Conservation (phyloP, 2,888 invertebrate genomes). For the Thalpophila matura region DNA sequence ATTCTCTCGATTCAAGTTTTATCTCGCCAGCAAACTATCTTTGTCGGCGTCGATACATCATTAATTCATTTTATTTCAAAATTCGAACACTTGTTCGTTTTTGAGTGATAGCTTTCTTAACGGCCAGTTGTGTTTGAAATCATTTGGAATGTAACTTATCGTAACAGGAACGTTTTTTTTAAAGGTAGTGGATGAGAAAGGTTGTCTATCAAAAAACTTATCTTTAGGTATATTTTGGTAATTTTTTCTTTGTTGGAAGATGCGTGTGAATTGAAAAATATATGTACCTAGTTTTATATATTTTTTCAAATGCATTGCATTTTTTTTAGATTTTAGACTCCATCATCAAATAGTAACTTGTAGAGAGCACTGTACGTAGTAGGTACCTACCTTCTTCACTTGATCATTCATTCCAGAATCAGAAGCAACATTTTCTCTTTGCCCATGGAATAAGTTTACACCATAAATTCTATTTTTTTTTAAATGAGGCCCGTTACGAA, state of each 20-base stretch:
- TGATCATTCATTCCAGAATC: background rate
- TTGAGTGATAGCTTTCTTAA: slow-evolving; percentile 68
- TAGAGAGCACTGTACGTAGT: no score
- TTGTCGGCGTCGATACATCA: slow-evolving; percentile 70
- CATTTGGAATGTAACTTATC: slow-evolving; percentile 64
- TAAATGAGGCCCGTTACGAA: slow-evolving; percentile 36
- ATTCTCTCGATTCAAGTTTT: slow-evolving; percentile 18
- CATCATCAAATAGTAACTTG: no score
- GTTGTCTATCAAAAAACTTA: slow-evolving; percentile 36
- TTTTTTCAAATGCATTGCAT: no score
- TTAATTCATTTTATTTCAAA: slow-evolving; percentile 75
- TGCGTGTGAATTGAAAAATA: slow-evolving; percentile 2
- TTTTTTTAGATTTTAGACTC: no score
- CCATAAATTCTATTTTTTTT: slow-evolving; percentile 26
- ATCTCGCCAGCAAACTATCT: slow-evolving; percentile 50
- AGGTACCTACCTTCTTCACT: background rate
- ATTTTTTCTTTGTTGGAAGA: no score
- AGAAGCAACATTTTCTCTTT: background rate
- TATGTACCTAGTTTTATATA: background rate
- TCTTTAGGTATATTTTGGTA: slow-evolving; percentile 5
- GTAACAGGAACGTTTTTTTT: slow-evolving; percentile 45
- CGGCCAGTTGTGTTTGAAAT: slow-evolving; percentile 58
- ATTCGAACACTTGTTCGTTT: slow-evolving; percentile 67
- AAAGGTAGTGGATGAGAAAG: slow-evolving; percentile 21
- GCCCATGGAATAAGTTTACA: background rate